A percentile compares a stretch with the other conserved stretches of the same genome.
These are phyloP conservation scores for Colius striatus DNA, from an alignment of 2,113 vertebrate genomes.

Conservation along the genomic window DNA sequence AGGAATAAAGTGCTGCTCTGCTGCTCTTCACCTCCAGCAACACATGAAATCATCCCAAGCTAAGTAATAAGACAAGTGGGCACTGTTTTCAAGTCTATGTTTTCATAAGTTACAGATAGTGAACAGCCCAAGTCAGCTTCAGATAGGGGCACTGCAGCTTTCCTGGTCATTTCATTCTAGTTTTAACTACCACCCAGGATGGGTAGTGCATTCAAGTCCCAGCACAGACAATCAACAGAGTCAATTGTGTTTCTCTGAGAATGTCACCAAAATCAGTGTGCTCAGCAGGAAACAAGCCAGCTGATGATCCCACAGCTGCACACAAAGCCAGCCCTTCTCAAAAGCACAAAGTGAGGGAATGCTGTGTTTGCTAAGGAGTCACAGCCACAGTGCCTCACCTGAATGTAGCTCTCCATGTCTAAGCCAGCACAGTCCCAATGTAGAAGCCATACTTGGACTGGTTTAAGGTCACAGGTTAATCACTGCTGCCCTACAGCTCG, in stretches of 20 bases:
- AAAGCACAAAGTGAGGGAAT: not conserved
- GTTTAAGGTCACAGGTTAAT: not conserved
- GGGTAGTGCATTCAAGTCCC: not conserved
- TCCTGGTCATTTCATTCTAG: not conserved
- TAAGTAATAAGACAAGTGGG: not conserved
- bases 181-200: not conserved
- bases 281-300: not conserved
- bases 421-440: not conserved
- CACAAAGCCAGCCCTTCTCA: not conserved
- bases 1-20: not conserved
- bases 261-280: not conserved
- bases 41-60: not conserved
- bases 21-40: not conserved
- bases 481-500: not conserved
- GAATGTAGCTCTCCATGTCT: rapidly evolving
- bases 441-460: not conserved
- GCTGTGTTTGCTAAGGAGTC: rapidly evolving
- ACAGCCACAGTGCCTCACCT: not conserved
- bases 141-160: not conserved
- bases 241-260: not conserved
- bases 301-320: not conserved
- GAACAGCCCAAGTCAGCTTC: not conserved
- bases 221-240: not conserved
- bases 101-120: not conserved
- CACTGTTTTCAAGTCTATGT: not conserved